Evolutionary conservation across 2,113 vertebrate genomes (phyloP).

Genomic region (Hippopotamus amphibius): DNA sequence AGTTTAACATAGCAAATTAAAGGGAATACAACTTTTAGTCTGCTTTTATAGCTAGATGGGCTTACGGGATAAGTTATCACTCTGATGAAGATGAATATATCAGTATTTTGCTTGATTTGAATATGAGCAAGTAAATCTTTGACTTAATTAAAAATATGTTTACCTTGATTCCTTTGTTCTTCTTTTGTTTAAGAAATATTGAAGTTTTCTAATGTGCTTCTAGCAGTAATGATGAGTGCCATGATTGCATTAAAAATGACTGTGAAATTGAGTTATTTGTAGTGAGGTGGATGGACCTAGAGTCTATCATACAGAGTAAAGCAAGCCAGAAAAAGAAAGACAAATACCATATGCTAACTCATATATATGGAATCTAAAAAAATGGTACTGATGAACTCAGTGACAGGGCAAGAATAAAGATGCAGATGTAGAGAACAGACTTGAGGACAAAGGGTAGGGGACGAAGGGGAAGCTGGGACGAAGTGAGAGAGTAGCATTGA

Average conservation of each 20-base stretch:
- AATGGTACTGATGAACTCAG: too few species aligned
- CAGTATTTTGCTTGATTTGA: constrained; percentile 1
- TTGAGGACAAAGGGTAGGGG: too few species aligned
- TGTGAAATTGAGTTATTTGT: background rate
- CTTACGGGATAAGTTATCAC: background rate
- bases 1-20: constrained; percentile 24
- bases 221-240: background rate
- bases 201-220: constrained; percentile 22
- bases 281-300: too few species aligned
- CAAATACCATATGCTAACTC: too few species aligned
- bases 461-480: too few species aligned
- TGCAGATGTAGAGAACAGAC: too few species aligned
- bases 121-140: constrained; percentile 30
- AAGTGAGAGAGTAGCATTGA: too few species aligned
- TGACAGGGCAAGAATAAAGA: too few species aligned
- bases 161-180: constrained; percentile 37
- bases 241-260: background rate
- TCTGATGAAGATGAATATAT: background rate
- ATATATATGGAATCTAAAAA: too few species aligned
- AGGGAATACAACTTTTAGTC: background rate
- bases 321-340: too few species aligned
- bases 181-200: constrained; percentile 57
- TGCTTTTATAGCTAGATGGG: background rate
- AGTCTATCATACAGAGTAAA: too few species aligned
- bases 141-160: constrained; percentile 51